Base-by-base conservation (phyloP, 2,888 invertebrate species). In the Drosophila kambysellisi region DNA sequence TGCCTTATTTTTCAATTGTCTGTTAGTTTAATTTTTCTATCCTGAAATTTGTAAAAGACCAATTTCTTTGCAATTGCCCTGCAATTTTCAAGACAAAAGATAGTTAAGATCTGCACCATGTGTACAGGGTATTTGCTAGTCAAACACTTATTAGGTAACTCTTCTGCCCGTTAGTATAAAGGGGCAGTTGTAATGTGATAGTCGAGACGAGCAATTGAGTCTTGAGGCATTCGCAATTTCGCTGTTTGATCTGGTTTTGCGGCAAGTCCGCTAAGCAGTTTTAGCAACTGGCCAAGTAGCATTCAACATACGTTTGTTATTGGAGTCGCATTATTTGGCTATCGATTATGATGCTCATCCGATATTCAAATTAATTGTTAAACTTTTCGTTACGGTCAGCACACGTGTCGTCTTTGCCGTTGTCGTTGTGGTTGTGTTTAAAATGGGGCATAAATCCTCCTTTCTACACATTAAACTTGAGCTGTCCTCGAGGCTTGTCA, bases 331-430 rank as follows among this genome's bases (percentile, higher is more conserved):
- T 60, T 54, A 51, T 37, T 48, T 35, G 29, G 3, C 17, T 30
- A 79, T 79, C 52, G 65, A 74, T 62, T 66, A 59, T 48, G 41
- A 35, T 64, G 62, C 70, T 79, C 69, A 72, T 76, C 62, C 74
- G 70, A 70, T 82, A 83, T 80, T 73, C 69, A 88, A 90, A 90
- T 90, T 78, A 86, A 88, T 90, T 86, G 80, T 71, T 53, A 88
- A 86, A 86, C 62, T 86, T 86, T 88, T 64, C 67, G 60, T 69
- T 63, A 62, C 59, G 77, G 69, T 72, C 76, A 85, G 66, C 79
- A 63, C 74, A 84, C 85, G 81, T 82, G 75, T 71, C 70, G 57
- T n/a, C 37, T 3, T 17, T 37, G 37, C 5, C n/a, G 20, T 20
- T 43, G 41, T 61, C 78, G 67, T 72, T 54, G 12, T 29, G 33